Base-by-base conservation (phyloP, 2,888 invertebrate genomes). In the Drosophila parthenogenetica region DNA sequence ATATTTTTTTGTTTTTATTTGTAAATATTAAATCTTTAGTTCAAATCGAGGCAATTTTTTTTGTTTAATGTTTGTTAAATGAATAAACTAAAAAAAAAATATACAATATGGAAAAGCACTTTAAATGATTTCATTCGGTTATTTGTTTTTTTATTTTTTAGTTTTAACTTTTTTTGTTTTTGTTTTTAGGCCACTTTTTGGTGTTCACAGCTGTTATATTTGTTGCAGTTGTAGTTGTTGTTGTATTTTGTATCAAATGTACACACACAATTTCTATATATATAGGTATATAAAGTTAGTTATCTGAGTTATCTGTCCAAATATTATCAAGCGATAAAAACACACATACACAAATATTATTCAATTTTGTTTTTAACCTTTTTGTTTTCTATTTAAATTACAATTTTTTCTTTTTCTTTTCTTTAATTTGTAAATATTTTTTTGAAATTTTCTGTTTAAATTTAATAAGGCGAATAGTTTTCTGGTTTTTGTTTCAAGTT, bases 151-250 rank as follows among this genome's bases (percentile, higher is more conserved):
- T 29, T 29, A 8, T 2, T 13, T 29, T n/a, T 53, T 53, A 22
- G 50, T 59, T 62, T 62, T 79, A 87, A 84, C 8, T 35, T 35
- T 35, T 35, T 35, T 35, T 13, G 11, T 35, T 42, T n/a, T 53
- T 53, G 22, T 59, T 60, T 62, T 62, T 81, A 87, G 86, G 87
- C 87, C 89, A 87, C 89, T 87, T 86, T 82, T 83, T 81, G 87
- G 87, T 85, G 86, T 85, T 86, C 87, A 86, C 85, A 87, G 85
- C 87, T 82, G 76, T 79, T 75, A 39, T 55, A 55, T 76, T 54
- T 50, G 32, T 60, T 57, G 48, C 22, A 32, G 35, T 48, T 53
- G 50, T 60, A 25, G 46, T 58, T 19, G 22, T 43, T 58, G 29
- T 29, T 48, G n/a, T 49, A 32, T 40, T 62, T 61, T 42, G 64